These are phyloP conservation scores for Anagrus nilaparvatae DNA, from an alignment of 1,140 invertebrate species.

Conservation along the genomic window DNA sequence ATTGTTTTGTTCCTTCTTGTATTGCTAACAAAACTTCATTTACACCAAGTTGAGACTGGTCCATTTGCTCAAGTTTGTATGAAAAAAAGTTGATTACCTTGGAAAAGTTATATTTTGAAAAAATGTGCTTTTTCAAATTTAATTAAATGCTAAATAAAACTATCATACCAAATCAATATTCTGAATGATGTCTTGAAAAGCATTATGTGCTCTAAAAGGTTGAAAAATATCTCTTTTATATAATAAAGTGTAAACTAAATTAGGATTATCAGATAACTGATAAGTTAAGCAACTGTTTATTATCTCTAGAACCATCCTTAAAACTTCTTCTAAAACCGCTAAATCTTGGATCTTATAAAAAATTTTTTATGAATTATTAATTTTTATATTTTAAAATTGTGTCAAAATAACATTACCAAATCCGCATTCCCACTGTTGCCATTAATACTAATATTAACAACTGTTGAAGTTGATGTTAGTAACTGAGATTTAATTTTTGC, in stretches of 20 bases:
- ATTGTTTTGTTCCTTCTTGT: conserved; percentile 75
- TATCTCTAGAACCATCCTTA: conserved; percentile 93
- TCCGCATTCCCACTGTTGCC: conserved; percentile 31
- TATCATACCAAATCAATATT: conserved; percentile 89
- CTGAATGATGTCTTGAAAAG: conserved; percentile 91
- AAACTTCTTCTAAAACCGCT: conserved; percentile 90
- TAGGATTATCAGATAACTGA: conserved; percentile 82
- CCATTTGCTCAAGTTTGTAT: conserved; percentile 58
- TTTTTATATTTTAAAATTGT: conserved; percentile 7
- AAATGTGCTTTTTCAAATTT: conserved; percentile 15
- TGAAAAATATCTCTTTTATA: conserved; percentile 91
- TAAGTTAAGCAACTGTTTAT: conserved; percentile 86
- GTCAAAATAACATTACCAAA: conserved; percentile 28
- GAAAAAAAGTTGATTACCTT: conserved; percentile 84
- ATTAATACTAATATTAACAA: conserved; percentile 25
- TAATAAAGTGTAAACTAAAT: conserved; percentile 91
- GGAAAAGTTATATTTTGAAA: conserved; percentile 19
- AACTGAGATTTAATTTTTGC: conserved; percentile 33
- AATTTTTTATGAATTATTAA: conserved; percentile 1
- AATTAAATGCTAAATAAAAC: conserved; percentile 20
- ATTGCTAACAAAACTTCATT: conserved; percentile 77
- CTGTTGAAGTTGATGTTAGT: conserved; percentile 17
- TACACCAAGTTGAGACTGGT: conserved; percentile 63
- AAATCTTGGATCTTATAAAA: conserved; percentile 69
- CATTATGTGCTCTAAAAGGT: conserved; percentile 73